Evolutionary conservation across 2,888 invertebrate genomes (phyloP).

Genomic region (Aleiodes testaceus): DNA sequence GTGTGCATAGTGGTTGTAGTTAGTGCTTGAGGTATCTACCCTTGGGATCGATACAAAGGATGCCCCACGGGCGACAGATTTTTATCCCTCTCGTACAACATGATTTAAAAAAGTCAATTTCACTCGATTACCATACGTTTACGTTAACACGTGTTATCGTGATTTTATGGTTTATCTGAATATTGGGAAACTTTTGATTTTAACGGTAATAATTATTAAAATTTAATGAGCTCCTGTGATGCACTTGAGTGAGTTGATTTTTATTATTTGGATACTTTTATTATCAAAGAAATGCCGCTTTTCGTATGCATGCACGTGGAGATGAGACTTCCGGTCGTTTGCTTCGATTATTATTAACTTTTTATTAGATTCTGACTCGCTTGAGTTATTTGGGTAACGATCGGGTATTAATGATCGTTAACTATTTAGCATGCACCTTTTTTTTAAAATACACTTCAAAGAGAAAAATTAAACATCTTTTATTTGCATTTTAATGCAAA

Average conservation of each 20-base stretch:
- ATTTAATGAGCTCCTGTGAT: too few relatives aligned
- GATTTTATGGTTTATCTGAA: constrained; percentile 33
- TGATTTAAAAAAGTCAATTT: constrained; percentile 52
- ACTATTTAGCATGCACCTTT: constrained; percentile 44
- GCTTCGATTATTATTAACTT: constrained; percentile 34
- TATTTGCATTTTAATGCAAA: too few relatives aligned
- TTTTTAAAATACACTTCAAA: constrained; percentile 58
- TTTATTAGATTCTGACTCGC: constrained; percentile 39
- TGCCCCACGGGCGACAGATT: constrained; percentile 49
- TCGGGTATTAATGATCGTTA: constrained; percentile 40
- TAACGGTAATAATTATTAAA: constrained; percentile 46
- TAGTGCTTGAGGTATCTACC: constrained; percentile 24
- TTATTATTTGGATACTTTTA: neutral
- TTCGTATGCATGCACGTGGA: constrained; percentile 29
- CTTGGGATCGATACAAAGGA: constrained; percentile 33
- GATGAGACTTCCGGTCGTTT: constrained; percentile 59
- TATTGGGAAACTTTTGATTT: constrained; percentile 16
- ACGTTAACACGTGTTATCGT: constrained; percentile 53
- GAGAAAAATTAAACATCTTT: constrained; percentile 37
- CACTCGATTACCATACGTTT: constrained; percentile 53
- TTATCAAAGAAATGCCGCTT: constrained; percentile 58
- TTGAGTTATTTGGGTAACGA: constrained; percentile 48
- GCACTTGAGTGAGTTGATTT: neutral
- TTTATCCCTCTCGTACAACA: constrained; percentile 50
- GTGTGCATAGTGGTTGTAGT: constrained; percentile 4